Evolutionary conservation across 92 coral and sea anemone genomes (phyloP).

Genomic region (Anthopleura xanthogrammica): DNA sequence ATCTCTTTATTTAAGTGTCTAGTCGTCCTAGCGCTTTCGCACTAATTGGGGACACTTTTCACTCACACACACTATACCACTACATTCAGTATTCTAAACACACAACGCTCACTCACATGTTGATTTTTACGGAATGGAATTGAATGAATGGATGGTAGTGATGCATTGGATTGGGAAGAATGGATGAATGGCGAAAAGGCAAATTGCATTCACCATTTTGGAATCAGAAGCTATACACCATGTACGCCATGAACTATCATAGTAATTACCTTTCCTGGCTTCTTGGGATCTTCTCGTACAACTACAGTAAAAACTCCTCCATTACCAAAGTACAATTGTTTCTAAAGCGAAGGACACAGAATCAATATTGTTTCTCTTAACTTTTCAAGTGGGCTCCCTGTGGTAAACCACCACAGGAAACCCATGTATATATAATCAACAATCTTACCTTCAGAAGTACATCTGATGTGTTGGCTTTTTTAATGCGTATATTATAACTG

Average conservation of each 20-base stretch:
- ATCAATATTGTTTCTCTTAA: background rate
- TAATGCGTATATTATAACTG: constrained; percentile 63
- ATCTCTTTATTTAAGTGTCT: too few relatives aligned
- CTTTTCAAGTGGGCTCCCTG: background rate
- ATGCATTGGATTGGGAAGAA: background rate
- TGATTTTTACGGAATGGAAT: too few relatives aligned
- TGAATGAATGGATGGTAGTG: background rate
- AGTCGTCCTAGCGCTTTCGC: too few relatives aligned
- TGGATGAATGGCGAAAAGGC: background rate
- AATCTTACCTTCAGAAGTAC: constrained; percentile 52
- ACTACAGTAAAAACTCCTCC: constrained; percentile 92
- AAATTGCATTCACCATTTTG: too few relatives aligned
- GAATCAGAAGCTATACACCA: constrained; percentile 31
- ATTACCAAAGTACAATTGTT: constrained; percentile 75
- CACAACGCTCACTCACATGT: too few relatives aligned
- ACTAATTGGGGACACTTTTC: too few relatives aligned
- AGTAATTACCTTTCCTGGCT: constrained; percentile 49
- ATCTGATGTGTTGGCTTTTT: constrained; percentile 49
- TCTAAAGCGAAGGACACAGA: constrained; percentile 6
- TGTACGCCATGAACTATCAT: too few relatives aligned
- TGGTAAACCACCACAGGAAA: background rate
- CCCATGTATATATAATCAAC: background rate
- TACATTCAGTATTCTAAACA: too few relatives aligned
- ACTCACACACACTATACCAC: too few relatives aligned
- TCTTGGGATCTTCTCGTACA: constrained; percentile 73